phyloP scores from a whole-genome alignment of 2,797 vertebrate species.

The Decapterus maruadsi region DNA sequence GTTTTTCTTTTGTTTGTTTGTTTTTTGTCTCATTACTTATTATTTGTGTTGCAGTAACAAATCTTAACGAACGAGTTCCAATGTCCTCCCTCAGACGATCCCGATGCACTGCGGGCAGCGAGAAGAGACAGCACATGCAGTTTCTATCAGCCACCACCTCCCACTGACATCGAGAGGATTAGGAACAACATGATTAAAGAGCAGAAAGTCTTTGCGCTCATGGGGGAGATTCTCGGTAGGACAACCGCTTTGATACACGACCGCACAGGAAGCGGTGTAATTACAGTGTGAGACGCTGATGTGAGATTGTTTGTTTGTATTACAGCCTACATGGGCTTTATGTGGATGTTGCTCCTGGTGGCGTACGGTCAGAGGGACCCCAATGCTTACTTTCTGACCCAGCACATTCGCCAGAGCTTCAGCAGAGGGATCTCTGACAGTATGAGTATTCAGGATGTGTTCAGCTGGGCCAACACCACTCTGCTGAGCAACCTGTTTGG shows the following conservation, averaged over 20 bases:
- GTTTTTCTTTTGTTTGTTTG: neutral
- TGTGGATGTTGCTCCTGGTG: constrained; percentile 96
- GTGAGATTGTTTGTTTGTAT: constrained; percentile 45
- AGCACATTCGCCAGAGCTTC: constrained; percentile 93
- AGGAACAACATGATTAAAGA: constrained; percentile 90
- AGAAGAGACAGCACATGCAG: constrained; percentile 90
- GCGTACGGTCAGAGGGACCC: constrained; percentile 96
- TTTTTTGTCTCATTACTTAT: neutral
- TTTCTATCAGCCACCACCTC: constrained; percentile 91
- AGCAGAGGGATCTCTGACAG: constrained; percentile 85
- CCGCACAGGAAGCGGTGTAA: neutral
- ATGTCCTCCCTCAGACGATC: constrained; percentile 81
- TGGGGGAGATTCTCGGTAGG: constrained; percentile 93
- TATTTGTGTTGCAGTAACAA: neutral
- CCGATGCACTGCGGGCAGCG: constrained; percentile 77
- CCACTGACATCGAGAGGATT: constrained; percentile 90
- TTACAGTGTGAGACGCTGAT: constrained; percentile 12
- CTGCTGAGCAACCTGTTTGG: constrained; percentile 91
- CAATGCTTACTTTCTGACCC: constrained; percentile 91
- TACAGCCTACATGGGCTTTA: constrained; percentile 92
- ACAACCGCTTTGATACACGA: constrained; percentile 2
- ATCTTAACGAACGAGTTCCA: neutral
- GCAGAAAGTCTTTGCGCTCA: constrained; percentile 92
- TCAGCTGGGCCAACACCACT: constrained; percentile 91
- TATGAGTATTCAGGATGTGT: constrained; percentile 90